Evolutionary conservation across 2,797 vertebrate species (phyloP), one percentile per base, ranked within the genome.

Genomic region (Artibeus lituratus): DNA sequence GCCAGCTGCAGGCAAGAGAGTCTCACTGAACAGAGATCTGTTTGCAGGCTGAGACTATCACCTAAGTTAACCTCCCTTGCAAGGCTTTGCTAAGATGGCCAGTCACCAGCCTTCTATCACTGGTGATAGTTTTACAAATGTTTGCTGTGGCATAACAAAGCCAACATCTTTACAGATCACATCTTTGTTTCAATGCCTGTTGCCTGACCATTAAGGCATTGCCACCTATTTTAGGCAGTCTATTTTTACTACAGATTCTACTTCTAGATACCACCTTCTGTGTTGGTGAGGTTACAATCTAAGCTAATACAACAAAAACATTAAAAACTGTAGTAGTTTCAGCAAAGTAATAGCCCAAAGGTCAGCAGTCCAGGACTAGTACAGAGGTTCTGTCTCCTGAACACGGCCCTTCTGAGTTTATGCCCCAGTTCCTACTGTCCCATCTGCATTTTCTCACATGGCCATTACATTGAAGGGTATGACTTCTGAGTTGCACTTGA

Each of bases 221-320:
- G 32, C 18, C 26, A 77, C 72, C 3, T 91, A 29, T 70, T 86
- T 94, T n/a, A 81, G 19, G 1, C 55, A 93, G 93, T 82, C 78
- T 93, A 1, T 87, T 89, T 89, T 92, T 49, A 57, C 29, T 81
- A 32, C 3, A 87, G 29, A 91, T 91, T 92, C 32, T 1, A 59
- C 42, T 87, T 91, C 22, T 51, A 87, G 53, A 49, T 57, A 70
- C 7, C 49, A 47, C 8, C 7, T 85, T 87, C 22, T 87, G 12
- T 73, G 74, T 7, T 73, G 14, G n/a, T 37, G 86, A 42, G 49
- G 29, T 59, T 59, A 86, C 0, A 69, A 19, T 72, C 42, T 91
- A 87, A 62, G 21, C 37, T 83, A 32, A 62, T 67, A 37, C 81
- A 87, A 90, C 24, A 86, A 91, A 94, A 88, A 86, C 26, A 92